Base-by-base conservation (phyloP, 2,797 vertebrate species). In the Tachyglossus aculeatus region DNA sequence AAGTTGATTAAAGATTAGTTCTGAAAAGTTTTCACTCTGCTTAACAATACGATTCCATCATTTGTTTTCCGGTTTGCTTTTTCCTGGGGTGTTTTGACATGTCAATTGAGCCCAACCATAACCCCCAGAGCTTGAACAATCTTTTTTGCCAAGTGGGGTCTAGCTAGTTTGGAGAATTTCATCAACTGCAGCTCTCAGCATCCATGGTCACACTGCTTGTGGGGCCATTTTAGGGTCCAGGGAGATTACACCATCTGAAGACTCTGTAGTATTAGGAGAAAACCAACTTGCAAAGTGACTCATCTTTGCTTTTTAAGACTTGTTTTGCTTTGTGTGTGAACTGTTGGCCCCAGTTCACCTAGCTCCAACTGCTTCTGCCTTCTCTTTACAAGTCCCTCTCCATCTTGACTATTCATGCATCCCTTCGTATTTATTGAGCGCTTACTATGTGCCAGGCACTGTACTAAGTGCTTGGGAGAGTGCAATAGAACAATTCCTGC, bases 291-390 rank as follows among this genome's bases (percentile, higher is more conserved):
- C 13, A 14, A 31, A 34, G 40, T 72, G 66, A 80, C 68, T 81
- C 71, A 66, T 1, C 5, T 7, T 43, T 59, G 50, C 80, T 67
- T 76, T 85, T 69, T 67, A 24, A 52, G 68, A 52, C 80, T 67
- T 83, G 85, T 38, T n/a, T 27, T 19, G 45, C 19, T 27, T n/a
- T n/a, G 53, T 55, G 38, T 76, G 47, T 48, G 66, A 76, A 73
- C 61, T 66, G 69, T 77, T 66, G 56, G 50, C 41, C 52, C 78
- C 62, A 14, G 10, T 65, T 68, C 73, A 69, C 63, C 62, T 68
- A 76, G 68, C 64, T 39, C 55, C 41, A 61, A 69, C 62, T 54
- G 70, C 78, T 71, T 80, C n/a, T n/a, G n/a, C n/a, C n/a, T n/a
- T n/a, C n/a, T 76, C 54, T 58, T 74, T 56, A 43, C 54, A 74